phyloP scores from a whole-genome alignment of 2,888 invertebrate species.

The Acleris emargana region DNA sequence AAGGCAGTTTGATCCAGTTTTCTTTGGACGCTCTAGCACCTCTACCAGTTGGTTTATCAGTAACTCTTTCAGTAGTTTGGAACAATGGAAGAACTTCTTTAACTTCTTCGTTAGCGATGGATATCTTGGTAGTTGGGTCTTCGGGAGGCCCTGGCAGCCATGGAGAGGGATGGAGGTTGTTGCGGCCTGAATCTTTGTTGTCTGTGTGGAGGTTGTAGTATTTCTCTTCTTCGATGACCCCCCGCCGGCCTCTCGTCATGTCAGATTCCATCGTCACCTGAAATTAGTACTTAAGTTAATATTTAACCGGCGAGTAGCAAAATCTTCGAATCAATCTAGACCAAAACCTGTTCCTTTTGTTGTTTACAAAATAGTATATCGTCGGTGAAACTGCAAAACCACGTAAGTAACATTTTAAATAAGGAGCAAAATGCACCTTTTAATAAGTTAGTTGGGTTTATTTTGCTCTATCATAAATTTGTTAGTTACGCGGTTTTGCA shows the following conservation, averaged over 20 bases:
- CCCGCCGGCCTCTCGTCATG: constrained; percentile 65
- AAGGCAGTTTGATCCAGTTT: constrained; percentile 85
- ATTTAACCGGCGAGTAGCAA: too few species aligned
- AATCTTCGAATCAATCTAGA: too few species aligned
- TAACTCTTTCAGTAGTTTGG: constrained; percentile 73
- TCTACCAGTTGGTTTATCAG: constrained; percentile 82
- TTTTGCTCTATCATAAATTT: too few species aligned
- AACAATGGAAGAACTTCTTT: constrained; percentile 61
- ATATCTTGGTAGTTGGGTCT: constrained; percentile 73
- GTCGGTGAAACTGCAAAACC: too few species aligned
- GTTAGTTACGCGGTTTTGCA: too few species aligned
- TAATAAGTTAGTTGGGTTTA: too few species aligned
- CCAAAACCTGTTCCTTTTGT: too few species aligned
- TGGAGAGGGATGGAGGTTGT: constrained; percentile 52
- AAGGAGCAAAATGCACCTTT: too few species aligned
- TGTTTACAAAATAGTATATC: too few species aligned
- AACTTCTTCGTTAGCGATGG: constrained; percentile 62
- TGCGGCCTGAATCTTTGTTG: constrained; percentile 45
- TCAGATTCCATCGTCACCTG: constrained; percentile 61
- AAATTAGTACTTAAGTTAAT: constrained; percentile 19
- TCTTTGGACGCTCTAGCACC: constrained; percentile 85
- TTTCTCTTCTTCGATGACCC: constrained; percentile 78
- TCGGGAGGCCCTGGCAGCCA: constrained; percentile 77
- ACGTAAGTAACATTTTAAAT: too few species aligned
- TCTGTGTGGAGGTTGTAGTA: constrained; percentile 68